Percentiles rank a stretch among this genome's conserved stretches.
phyloP scores from a whole-genome alignment of 2,888 invertebrate species.

The Aphodius granarius region DNA sequence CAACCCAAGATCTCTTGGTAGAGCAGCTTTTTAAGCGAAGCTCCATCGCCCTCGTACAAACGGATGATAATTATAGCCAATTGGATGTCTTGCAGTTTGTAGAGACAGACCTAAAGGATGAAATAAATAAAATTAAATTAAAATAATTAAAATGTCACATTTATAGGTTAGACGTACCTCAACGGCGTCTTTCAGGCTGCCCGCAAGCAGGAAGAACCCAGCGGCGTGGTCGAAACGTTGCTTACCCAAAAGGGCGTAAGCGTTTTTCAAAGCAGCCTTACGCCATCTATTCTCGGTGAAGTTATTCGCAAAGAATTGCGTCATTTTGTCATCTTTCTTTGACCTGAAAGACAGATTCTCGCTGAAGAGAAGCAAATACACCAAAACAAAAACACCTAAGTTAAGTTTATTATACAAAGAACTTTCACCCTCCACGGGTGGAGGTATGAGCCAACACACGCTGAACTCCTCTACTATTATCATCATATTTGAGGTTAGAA shows the following conservation, averaged over 20 bases:
- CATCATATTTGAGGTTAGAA: no score
- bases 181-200: constrained; percentile 91
- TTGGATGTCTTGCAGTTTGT: constrained; percentile 93
- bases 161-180: constrained; percentile 63
- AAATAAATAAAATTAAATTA: constrained; percentile 11
- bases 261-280: constrained; percentile 97
- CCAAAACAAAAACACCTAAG: no score
- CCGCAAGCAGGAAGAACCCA: constrained; percentile 96
- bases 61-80: constrained; percentile 92
- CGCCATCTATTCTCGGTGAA: constrained; percentile 93
- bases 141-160: background rate
- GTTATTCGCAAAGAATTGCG: constrained; percentile 92
- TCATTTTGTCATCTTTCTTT: constrained; percentile 89
- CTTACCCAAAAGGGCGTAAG: constrained; percentile 90
- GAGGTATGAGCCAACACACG: no score
- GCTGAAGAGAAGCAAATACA: no score
- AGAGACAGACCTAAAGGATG: constrained; percentile 70
- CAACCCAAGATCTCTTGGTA: constrained; percentile 79
- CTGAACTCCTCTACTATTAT: no score
- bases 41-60: constrained; percentile 81
- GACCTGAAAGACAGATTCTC: constrained; percentile 62
- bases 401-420: no score
- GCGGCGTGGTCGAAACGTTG: constrained; percentile 98
- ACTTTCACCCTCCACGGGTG: no score
- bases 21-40: constrained; percentile 73